Conservation (phyloP, 2,797 vertebrate genomes). For the Cyprinodon diabolis region DNA sequence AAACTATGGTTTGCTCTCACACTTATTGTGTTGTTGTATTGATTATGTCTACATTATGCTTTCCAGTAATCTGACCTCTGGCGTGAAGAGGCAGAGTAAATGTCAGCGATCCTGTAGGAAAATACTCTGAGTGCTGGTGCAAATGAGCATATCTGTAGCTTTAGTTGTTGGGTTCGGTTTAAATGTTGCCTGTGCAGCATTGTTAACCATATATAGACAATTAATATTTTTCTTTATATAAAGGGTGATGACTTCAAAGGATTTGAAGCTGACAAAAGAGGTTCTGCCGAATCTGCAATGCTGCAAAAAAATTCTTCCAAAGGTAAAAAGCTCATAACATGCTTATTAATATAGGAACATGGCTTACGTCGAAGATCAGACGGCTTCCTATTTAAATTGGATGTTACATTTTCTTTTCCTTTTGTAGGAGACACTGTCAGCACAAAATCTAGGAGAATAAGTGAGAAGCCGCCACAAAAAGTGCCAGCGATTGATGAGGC, state of each 20-base stretch:
- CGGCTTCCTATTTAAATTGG: neutral
- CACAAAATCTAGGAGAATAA: constrained; percentile 74
- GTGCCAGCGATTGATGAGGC: constrained; percentile 70
- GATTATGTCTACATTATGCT: neutral
- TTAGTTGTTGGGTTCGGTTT: constrained; percentile 14
- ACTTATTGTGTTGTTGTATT: constrained; percentile 3
- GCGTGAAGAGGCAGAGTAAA: neutral
- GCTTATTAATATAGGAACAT: neutral
- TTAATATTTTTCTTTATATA: constrained; percentile 54
- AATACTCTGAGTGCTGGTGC: neutral
- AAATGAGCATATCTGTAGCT: neutral
- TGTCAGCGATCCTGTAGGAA: neutral
- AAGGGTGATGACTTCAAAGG: constrained; percentile 88
- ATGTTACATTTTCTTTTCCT: constrained; percentile 1
- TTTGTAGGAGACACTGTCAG: constrained; percentile 68
- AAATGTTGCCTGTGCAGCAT: neutral
- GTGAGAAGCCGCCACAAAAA: constrained; percentile 71
- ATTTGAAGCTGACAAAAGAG: constrained; percentile 85
- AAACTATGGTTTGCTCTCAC: neutral
- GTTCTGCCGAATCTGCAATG: constrained; percentile 73
- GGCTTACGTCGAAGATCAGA: neutral
- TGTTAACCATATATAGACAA: constrained; percentile 3
- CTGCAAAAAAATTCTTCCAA: constrained; percentile 82
- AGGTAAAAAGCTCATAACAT: constrained; percentile 69
- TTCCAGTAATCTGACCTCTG: neutral